These are phyloP conservation scores for Paramuricea clavata DNA, from an alignment of 92 coral and sea anemone species.

Conservation along the genomic window DNA sequence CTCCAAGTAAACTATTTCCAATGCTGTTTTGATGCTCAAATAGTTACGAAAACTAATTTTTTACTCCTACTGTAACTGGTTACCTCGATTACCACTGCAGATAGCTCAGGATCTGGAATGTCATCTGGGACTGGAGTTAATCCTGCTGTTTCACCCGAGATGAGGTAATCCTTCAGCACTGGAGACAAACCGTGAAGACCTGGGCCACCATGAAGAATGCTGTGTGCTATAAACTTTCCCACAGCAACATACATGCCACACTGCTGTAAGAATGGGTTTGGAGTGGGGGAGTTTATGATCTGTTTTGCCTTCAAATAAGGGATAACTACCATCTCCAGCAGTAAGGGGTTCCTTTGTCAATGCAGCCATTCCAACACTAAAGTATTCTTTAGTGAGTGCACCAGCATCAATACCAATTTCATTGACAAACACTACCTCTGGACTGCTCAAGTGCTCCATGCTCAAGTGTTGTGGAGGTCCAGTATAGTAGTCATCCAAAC, in stretches of 20 bases:
- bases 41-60: too few species aligned
- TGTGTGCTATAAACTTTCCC: constrained; percentile 55
- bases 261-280: constrained; percentile 48
- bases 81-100: background rate
- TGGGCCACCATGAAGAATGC: constrained; percentile 56
- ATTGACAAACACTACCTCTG: constrained; percentile 3
- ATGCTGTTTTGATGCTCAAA: too few species aligned
- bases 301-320: constrained; percentile 43
- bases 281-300: constrained; percentile 58
- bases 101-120: constrained; percentile 43
- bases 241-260: constrained; percentile 47
- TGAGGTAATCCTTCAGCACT: constrained; percentile 44
- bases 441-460: constrained; percentile 1
- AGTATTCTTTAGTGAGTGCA: background rate
- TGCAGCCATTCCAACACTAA: constrained; percentile 6
- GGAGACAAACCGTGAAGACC: constrained; percentile 61
- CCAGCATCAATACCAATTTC: constrained; percentile 12
- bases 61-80: background rate
- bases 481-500: background rate
- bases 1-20: too few species aligned
- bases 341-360: background rate
- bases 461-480: constrained; percentile 13
- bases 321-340: constrained; percentile 10
- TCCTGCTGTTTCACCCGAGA: constrained; percentile 45
- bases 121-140: constrained; percentile 40